A percentile compares a stretch with the other conserved stretches of the same genome.
Evolutionary conservation across 2,797 vertebrate species (phyloP).

Genomic region (Silurus aristotelis): DNA sequence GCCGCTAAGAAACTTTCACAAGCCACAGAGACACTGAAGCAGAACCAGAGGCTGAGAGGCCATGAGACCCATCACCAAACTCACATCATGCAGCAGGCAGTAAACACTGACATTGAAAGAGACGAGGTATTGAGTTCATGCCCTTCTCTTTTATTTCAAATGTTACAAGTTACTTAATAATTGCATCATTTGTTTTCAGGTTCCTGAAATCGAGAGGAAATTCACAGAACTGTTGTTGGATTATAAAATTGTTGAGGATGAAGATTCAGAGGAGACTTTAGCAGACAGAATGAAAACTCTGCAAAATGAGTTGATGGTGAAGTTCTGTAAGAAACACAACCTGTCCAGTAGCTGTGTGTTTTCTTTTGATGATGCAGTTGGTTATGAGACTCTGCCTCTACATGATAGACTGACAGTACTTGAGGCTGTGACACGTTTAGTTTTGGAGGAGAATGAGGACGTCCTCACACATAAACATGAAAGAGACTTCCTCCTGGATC

Average conservation of each 20-base stretch:
- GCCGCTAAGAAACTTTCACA: background rate
- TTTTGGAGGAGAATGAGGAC: background rate
- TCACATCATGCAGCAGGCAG: background rate
- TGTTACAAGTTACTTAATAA: too few species aligned
- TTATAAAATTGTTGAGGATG: background rate
- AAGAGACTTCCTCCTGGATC: background rate
- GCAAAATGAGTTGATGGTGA: conserved; percentile 19
- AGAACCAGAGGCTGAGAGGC: conserved; percentile 1
- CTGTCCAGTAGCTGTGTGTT: conserved; percentile 31
- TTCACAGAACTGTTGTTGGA: background rate
- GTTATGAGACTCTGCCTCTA: conserved; percentile 17
- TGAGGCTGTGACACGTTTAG: background rate
- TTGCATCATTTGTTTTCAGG: background rate
- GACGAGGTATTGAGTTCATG: background rate
- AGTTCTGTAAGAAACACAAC: conserved; percentile 19
- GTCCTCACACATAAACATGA: background rate
- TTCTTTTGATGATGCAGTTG: conserved; percentile 2
- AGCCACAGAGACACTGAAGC: conserved; percentile 10
- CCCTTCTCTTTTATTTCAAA: too few species aligned
- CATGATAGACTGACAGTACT: conserved; percentile 24
- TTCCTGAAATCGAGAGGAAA: background rate
- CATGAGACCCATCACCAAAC: conserved; percentile 18
- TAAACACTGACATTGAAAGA: background rate
- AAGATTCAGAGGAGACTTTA: conserved; percentile 8
- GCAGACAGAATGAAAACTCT: conserved; percentile 3